Base-by-base conservation (phyloP, 2,888 invertebrate genomes). In the Agrenia bidenticulata region DNA sequence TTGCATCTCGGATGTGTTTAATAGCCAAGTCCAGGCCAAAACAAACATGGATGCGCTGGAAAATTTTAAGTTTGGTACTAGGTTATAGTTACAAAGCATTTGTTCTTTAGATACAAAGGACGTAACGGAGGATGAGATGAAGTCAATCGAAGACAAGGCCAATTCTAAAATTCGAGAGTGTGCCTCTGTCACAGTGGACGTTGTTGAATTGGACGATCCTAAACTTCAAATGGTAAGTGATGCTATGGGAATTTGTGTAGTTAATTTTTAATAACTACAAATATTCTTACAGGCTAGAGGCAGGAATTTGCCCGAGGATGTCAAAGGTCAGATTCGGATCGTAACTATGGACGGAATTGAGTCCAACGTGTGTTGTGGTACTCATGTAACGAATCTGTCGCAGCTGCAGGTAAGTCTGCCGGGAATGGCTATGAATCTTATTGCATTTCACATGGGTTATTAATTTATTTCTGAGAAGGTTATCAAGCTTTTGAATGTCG, bases 281-380 rank as follows among this genome's bases (percentile, higher is more conserved):
- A n/a, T n/a, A n/a, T n/a, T 79, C 19, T 75, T 7, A 32, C 32
- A 88, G 87, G 86, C 85, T 1, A 83, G 87, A 69, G 86, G 86
- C 0, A 81, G 89, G 73, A 70, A 73, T 58, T 80, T 93, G 26
- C 92, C 93, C 0, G 88, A 87, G 65, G 92, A 92, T 78, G 89
- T 90, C 74, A 84, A 84, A 73, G 89, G 89, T 0, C 85, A 87
- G 24, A 87, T 92, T 15, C 82, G 93, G 59, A 86, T 93, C 1
- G 85, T 94, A 39, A 84, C 85, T 59, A 93, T 93, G 65, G 86
- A 87, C 39, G 86, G 86, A 21, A 80, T 92, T 53, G 92, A 93
- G 73, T 85, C 86, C 66, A 90, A 90, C 77, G 87, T 92, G 85
- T 94, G 93, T 78, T 93, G 93, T 80, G 93, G 93, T 1, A 93